Base-by-base conservation (phyloP, 2,797 vertebrate species). In the Monodelphis domestica region DNA sequence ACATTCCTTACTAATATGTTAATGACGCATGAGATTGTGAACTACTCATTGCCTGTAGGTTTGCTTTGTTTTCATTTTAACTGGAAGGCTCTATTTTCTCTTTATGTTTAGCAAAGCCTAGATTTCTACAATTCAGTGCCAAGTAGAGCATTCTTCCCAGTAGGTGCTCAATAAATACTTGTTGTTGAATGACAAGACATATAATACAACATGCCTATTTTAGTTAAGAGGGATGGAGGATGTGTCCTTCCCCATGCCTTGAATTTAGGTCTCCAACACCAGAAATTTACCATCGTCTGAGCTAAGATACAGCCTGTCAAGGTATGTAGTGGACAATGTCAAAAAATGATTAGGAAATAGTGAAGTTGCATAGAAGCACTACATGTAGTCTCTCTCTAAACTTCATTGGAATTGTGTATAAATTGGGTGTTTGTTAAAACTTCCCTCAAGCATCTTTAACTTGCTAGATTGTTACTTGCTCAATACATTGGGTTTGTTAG, bases 381-480 rank as follows among this genome's bases (percentile, higher is more conserved):
- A n/a, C 55, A 3, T 17, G 57, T 57, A 70, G 57, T 70, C 17
- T 91, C 38, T 53, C 87, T 88, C 10, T 3, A 45, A 78, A 78
- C 15, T 53, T 0, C 0, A 53, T 95, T 94, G 30, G 95, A 97
- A 96, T 91, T 52, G 17, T 90, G 88, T 87, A 97, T 59, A 97
- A 95, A 92, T 56, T 88, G 2, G 0, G 50, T 91, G 29, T 96
- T 78, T 90, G 59, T 96, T 78, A 94, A 96, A 98, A 94, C 29
- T 94, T 52, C 96, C 94, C 96, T 54, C 38, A 92, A 84, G 95
- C 91, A 50, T 87, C 95, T 91, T 96, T 93, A 94, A 96, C 14
- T 94, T 87, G 94, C 51, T 91, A 91, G 88, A 87, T 89, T 93
- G 95, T 98, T 97, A 95, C 94, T 96, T 97, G 63, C 84, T 95